Conservation (phyloP, 1,140 invertebrate species). For the Sitobion miscanthi region DNA sequence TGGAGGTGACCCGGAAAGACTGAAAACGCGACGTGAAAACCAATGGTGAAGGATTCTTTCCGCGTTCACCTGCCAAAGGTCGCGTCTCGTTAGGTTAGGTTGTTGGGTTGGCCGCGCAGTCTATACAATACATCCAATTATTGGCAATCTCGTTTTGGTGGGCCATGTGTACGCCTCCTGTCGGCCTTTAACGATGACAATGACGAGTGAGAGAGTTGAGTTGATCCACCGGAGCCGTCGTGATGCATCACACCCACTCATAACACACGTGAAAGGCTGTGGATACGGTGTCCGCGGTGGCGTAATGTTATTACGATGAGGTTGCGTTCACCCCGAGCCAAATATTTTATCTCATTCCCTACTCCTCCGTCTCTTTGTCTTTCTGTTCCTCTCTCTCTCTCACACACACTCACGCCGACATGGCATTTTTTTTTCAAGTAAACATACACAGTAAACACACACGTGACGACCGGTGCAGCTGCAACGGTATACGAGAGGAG, state of each 20-base stretch:
- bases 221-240: not conserved
- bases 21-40: not conserved
- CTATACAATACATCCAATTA: not conserved
- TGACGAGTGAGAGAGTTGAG: not conserved
- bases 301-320: not conserved
- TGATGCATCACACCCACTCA: not conserved
- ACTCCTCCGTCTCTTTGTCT: not conserved
- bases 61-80: not conserved
- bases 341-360: not conserved
- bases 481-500: not conserved
- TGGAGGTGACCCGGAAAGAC: not conserved
- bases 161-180: not conserved
- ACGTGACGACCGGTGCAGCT: not conserved
- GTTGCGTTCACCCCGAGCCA: not conserved
- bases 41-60: not conserved
- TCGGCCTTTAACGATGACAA: not conserved
- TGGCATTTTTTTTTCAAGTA: not conserved
- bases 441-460: not conserved
- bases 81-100: not conserved
- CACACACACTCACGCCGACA: not conserved
- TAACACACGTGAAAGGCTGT: not conserved
- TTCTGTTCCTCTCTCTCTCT: not conserved
- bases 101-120: not conserved
- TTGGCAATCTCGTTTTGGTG: not conserved
- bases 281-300: not conserved